phyloP scores from a whole-genome alignment of 2,888 invertebrate genomes.

The Nasonovia ribisnigri region DNA sequence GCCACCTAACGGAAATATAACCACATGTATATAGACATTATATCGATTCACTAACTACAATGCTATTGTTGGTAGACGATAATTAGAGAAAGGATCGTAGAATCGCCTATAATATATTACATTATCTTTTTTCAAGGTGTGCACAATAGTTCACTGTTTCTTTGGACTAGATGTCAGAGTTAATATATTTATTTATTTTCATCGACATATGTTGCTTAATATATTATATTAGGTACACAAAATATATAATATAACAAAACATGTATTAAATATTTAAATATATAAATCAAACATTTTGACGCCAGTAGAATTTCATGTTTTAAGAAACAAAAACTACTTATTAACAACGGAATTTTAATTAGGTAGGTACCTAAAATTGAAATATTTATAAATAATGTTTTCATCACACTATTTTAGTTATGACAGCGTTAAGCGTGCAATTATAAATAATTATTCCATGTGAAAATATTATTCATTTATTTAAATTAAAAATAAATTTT shows the following conservation, averaged over 20 bases:
- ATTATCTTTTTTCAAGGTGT: not conserved
- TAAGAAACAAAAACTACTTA: not conserved
- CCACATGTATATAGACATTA: not conserved
- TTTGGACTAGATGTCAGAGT: not conserved
- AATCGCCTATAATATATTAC: not conserved
- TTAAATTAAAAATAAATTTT: not conserved
- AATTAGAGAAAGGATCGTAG: conserved; percentile 44
- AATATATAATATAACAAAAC: not conserved
- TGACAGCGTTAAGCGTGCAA: not conserved
- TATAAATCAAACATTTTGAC: not conserved
- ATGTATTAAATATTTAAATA: not conserved
- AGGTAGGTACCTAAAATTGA: not conserved
- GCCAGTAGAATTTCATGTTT: not conserved
- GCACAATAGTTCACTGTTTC: not conserved
- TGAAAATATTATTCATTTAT: not conserved
- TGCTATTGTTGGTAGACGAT: conserved; percentile 6
- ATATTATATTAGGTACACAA: not conserved
- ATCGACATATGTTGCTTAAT: not conserved
- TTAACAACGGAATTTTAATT: not conserved
- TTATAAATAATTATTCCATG: not conserved
- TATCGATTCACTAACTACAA: not conserved
- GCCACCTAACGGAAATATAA: conserved; percentile 45
- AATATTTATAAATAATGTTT: not conserved
- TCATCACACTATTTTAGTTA: not conserved
- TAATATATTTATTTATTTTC: conserved; percentile 8